Conservation (phyloP, 1,140 invertebrate species). For the Cataglyphis hispanica region DNA sequence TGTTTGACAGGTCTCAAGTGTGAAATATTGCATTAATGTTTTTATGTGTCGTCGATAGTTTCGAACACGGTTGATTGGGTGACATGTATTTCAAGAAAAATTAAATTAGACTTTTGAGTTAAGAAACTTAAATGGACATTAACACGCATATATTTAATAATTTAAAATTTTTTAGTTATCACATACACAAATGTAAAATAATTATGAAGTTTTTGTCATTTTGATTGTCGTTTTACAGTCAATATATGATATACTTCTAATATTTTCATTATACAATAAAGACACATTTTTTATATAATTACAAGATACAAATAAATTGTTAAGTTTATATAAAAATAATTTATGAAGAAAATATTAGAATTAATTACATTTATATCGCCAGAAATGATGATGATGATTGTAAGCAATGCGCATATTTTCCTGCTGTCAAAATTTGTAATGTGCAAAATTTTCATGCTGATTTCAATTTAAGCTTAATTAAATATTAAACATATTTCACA, state of each 20-base stretch:
- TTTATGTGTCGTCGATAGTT: background rate
- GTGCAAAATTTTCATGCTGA: background rate
- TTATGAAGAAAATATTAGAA: background rate
- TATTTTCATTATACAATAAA: no score
- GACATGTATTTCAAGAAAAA: background rate
- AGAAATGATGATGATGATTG: background rate
- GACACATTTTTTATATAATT: no score
- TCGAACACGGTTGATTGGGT: background rate
- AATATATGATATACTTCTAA: no score
- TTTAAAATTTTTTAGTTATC: no score
- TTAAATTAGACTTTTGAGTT: background rate
- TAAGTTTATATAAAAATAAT: background rate
- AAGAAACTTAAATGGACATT: background rate
- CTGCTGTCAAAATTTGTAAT: background rate
- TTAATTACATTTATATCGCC: slow-evolving; percentile 4
- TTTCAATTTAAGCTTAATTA: background rate
- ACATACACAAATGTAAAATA: no score
- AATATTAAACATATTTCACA: background rate
- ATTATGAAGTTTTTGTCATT: no score
- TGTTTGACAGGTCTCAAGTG: slow-evolving; percentile 56
- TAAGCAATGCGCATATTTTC: background rate
- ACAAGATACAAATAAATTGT: background rate
- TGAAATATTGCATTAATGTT: slow-evolving; percentile 17
- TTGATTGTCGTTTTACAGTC: no score
- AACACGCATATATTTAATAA: background rate